Base-by-base conservation (phyloP, 2,888 invertebrate genomes). In the Trypoxylon attenuatum region DNA sequence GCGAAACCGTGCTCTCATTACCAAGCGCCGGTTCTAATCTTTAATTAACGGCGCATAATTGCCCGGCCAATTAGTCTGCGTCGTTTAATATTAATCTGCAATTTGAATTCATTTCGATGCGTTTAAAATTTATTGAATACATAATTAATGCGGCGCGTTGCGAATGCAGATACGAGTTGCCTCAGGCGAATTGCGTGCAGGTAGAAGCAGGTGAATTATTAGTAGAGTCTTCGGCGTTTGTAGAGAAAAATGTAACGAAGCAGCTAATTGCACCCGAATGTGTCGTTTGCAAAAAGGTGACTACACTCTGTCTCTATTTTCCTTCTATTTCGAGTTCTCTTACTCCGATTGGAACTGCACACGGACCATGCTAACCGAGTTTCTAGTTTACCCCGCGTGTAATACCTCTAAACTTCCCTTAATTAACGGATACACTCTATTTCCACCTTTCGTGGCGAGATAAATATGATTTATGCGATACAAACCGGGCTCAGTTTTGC, bases 61-160 rank as follows among this genome's bases (percentile, higher is more conserved):
- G 82, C 81, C 71, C 71, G 76, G 66, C 79, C 83, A 84, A 85
- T 86, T 85, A 85, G 80, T 73, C 73, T 69, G 72, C 75, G 69
- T 76, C 80, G 82, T 80, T 84, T 80, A 82, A 84, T 86, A 86
- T 85, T 86, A 84, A 86, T 86, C 82, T 82, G 79, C 83, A 82
- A 84, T 85, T 86, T 83, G 84, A 85, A 86, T 83, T 85, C 79
- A 85, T 85, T 86, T 83, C 77, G 81, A 83, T 85, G 79, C 77
- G 78, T 81, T 84, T 82, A 82, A 84, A 83, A 84, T 85, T 85
- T 81, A 86, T 85, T 84, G 81, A 84, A 82, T 83, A 79, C 82
- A 82, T 83, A 84, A 83, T 84, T 80, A 80, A 81, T 71, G 68
- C 76, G 57, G 66, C 70, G 73, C 74, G 77, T 75, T 76, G 70